phyloP scores from a whole-genome alignment of 2,888 invertebrate species.

The Tipula helvola region DNA sequence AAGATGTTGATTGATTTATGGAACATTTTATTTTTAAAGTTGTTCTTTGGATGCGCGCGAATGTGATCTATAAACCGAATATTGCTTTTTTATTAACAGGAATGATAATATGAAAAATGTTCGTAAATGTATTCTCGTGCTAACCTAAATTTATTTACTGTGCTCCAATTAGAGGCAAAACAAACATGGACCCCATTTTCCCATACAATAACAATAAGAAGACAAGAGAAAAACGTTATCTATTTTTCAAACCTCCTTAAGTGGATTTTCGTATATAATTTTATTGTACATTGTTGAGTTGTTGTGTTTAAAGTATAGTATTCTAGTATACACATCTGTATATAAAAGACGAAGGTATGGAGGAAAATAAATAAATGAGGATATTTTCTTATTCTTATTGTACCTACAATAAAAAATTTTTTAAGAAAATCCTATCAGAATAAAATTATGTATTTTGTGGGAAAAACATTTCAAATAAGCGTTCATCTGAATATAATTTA shows the following conservation, averaged over 20 bases:
- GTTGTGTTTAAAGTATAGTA: neutral
- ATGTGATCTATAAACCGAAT: neutral
- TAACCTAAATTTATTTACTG: neutral
- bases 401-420: neutral
- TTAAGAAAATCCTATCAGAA: neutral
- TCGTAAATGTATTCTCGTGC: neutral
- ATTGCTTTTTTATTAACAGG: neutral
- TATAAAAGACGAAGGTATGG: neutral
- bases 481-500: neutral
- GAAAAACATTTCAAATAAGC: neutral
- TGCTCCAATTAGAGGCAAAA: neutral
- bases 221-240: neutral
- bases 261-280: neutral
- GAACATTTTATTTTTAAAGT: neutral
- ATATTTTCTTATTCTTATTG: neutral
- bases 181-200: neutral
- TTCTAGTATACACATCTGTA: neutral
- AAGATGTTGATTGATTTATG: neutral
- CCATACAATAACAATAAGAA: neutral
- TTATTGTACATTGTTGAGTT: neutral
- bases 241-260: neutral
- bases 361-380: neutral
- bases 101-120: neutral
- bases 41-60: neutral
- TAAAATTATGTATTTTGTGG: neutral